A percentile compares a stretch with the other conserved stretches of the same genome.
These are phyloP conservation scores for Chymomyza amoena DNA, from an alignment of 2,888 invertebrate species.

Conservation along the genomic window DNA sequence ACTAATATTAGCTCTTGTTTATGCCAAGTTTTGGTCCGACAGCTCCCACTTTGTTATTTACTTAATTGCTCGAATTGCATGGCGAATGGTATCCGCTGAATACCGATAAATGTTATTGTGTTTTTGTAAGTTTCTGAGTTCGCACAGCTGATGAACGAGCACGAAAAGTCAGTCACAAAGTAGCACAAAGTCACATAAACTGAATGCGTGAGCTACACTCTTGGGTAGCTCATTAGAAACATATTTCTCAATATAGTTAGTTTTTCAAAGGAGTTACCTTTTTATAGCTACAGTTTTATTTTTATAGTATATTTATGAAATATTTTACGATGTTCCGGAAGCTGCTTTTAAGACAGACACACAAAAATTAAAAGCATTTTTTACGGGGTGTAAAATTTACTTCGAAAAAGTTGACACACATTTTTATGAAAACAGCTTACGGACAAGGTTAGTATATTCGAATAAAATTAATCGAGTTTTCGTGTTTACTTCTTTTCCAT, in stretches of 20 bases:
- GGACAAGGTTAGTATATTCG: too few species aligned
- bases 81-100: constrained; percentile 21
- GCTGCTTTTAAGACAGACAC: too few species aligned
- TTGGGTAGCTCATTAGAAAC: constrained; percentile 24
- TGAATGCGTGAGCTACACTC: constrained; percentile 1
- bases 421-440: too few species aligned
- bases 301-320: too few species aligned
- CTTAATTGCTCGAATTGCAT: constrained; percentile 41
- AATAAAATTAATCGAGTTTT: too few species aligned
- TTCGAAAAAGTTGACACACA: too few species aligned
- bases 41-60: constrained; percentile 1
- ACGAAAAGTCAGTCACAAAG: not conserved
- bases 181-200: not conserved
- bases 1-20: constrained; percentile 2
- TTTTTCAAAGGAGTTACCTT: too few species aligned
- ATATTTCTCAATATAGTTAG: constrained; percentile 2
- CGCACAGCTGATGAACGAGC: constrained; percentile 9
- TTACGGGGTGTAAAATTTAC: too few species aligned
- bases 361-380: too few species aligned
- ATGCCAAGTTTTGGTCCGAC: constrained; percentile 6
- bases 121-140: constrained; percentile 22
- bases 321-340: too few species aligned
- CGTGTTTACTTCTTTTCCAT: too few species aligned
- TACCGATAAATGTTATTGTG: constrained; percentile 16
- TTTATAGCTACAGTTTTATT: constrained; percentile 8